Base-by-base conservation (phyloP, 37 sponge, comb jelly and placozoan genomes). In the Trichoplax adhaerens region DNA sequence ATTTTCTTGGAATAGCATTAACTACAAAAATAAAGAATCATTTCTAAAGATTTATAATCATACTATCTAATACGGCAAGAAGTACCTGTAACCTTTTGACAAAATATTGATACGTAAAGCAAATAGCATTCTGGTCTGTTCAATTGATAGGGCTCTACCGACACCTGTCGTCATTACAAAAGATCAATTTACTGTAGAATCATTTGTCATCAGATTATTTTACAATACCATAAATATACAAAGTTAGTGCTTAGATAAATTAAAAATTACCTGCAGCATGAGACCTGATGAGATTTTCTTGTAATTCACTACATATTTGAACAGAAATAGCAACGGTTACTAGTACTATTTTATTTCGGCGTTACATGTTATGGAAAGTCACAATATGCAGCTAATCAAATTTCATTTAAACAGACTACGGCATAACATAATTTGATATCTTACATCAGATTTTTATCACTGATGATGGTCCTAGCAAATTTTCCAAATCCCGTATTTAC, bases 401-500 rank as follows among this genome's bases (percentile, higher is more conserved):
- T 29, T 29, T 29, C 29, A 29, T 29, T 29, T 29, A 29, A 29
- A 29, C 29, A 29, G 29, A 29, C 29, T 29, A 29, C 29, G 29
- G 29, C 29, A 29, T 29, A 29, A 29, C 29, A 29, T 29, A 29
- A 29, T 29, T 29, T 29, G 29, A 29, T 29, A 29, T 5, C 80
- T 76, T 70, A 88, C 89, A 48, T 58, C n/a, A 84, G 65, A 49
- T 84, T 81, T 6, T 72, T 73, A 51, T 51, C 51, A 0, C 82
- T 57, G n/a, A 93, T 81, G 3, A 68, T 56, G 54, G 85, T 86
- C 2, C 48, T 78, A 5, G 90, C 90, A 81, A 93, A 93, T 67
- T 80, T 85, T 3, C 94, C 94, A 76, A 93, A 93, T 1, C 94
- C 94, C 12, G 94, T 93, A 4, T 77, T 86, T 62, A 93, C 65